Percentiles rank a stretch among this genome's conserved stretches.
phyloP scores from a whole-genome alignment of 2,888 invertebrate species.

The Girardia tigrina region DNA sequence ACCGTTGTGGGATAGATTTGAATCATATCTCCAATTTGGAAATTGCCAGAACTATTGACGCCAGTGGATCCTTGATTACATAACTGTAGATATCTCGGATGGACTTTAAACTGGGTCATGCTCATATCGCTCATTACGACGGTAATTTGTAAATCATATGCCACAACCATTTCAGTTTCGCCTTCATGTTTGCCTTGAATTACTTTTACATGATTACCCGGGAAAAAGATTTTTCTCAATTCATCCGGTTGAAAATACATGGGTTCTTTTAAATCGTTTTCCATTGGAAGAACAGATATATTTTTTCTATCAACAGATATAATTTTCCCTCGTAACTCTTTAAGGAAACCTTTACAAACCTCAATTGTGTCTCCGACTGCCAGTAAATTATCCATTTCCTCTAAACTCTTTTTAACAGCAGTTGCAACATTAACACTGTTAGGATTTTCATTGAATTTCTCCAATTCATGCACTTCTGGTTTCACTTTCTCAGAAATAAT shows the following conservation, averaged over 20 bases:
- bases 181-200: constrained; percentile 71
- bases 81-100: constrained; percentile 81
- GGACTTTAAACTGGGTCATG: constrained; percentile 51
- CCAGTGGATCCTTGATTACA: constrained; percentile 97
- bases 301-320: constrained; percentile 85
- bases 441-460: constrained; percentile 60
- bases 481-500: constrained; percentile 79
- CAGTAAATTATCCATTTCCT: constrained; percentile 60
- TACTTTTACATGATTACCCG: constrained; percentile 84
- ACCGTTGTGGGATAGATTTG: constrained; percentile 69
- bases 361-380: constrained; percentile 93
- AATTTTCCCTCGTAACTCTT: constrained; percentile 85
- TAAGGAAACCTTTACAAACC: constrained; percentile 86
- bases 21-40: constrained; percentile 94
- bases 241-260: constrained; percentile 84
- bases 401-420: constrained; percentile 26
- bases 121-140: constrained; percentile 73
- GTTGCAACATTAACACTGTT: constrained; percentile 48
- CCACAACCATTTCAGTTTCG: constrained; percentile 85
- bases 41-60: constrained; percentile 91
- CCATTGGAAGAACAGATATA: constrained; percentile 91
- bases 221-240: constrained; percentile 80
- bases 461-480: constrained; percentile 82
- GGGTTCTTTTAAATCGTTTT: constrained; percentile 79
- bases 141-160: constrained; percentile 78